These are phyloP conservation scores for Troides helena DNA, from an alignment of 2,888 invertebrate genomes.

Conservation along the genomic window DNA sequence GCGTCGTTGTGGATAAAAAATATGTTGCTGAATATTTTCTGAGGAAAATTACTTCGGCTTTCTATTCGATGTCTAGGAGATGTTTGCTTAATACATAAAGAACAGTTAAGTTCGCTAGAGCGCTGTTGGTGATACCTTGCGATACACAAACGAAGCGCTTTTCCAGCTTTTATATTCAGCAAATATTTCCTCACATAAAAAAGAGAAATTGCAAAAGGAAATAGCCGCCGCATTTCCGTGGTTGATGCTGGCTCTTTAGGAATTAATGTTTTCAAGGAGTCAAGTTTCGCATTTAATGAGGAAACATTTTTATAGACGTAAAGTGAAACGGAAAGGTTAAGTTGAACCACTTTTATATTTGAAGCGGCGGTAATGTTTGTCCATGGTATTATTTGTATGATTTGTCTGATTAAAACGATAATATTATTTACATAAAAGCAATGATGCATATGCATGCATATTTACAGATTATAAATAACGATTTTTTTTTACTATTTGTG, in stretches of 20 bases:
- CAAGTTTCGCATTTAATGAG: conserved; percentile 14
- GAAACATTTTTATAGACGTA: conserved; percentile 8
- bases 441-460: too few species aligned
- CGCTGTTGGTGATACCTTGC: conserved; percentile 8
- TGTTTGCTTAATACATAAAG: conserved; percentile 20
- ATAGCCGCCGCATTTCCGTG: conserved; percentile 3
- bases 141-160: conserved; percentile 9
- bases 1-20: too few species aligned
- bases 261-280: conserved; percentile 6
- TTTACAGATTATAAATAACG: too few species aligned
- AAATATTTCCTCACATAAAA: conserved; percentile 23
- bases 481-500: too few species aligned
- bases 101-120: conserved; percentile 12
- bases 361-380: too few species aligned
- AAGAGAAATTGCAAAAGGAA: conserved; percentile 12
- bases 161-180: conserved; percentile 14
- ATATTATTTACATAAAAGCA: too few species aligned
- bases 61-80: too few species aligned
- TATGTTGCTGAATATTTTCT: too few species aligned
- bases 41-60: too few species aligned
- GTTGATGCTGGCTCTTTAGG: conserved; percentile 5
- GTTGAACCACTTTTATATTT: too few species aligned
- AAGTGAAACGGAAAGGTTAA: not conserved
- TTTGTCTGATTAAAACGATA: too few species aligned
- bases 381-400: too few species aligned